A percentile compares a stretch with the other conserved stretches of the same genome.
Evolutionary conservation across 2,797 vertebrate genomes (phyloP).

Genomic region (Nyctibius grandis): DNA sequence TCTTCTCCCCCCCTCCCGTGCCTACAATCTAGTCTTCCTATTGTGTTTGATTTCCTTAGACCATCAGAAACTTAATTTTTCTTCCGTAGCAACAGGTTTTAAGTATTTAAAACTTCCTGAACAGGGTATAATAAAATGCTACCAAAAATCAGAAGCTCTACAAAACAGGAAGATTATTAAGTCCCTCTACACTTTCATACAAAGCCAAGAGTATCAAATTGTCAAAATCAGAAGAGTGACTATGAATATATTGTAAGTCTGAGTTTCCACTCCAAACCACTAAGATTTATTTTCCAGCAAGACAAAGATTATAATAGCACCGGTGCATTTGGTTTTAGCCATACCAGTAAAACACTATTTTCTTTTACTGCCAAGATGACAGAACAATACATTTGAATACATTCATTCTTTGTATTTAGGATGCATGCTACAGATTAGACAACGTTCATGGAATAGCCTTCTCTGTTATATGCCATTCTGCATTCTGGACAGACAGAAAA

Average conservation of each 20-base stretch:
- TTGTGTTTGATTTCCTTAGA: neutral
- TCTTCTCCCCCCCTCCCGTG: neutral
- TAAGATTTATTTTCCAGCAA: neutral
- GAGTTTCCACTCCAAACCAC: neutral
- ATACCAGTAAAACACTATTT: neutral
- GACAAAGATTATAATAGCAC: neutral
- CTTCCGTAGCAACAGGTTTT: neutral
- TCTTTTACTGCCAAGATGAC: neutral
- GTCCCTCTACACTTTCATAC: neutral
- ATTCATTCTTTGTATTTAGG: neutral
- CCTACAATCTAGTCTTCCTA: neutral
- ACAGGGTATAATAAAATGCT: neutral
- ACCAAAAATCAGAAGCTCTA: neutral
- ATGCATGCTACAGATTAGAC: neutral
- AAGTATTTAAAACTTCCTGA: neutral
- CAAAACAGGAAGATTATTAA: neutral
- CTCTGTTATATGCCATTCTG: neutral
- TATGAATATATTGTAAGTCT: neutral
- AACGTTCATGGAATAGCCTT: rapidly evolving
- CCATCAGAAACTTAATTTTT: neutral
- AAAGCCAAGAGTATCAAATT: neutral
- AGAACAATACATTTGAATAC: neutral
- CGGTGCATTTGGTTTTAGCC: neutral
- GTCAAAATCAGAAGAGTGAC: neutral
- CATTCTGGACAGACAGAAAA: neutral